A percentile compares a stretch with the other conserved stretches of the same genome.
Evolutionary conservation across 2,113 vertebrate species (phyloP).

Genomic region (Phalacrocorax carbo): DNA sequence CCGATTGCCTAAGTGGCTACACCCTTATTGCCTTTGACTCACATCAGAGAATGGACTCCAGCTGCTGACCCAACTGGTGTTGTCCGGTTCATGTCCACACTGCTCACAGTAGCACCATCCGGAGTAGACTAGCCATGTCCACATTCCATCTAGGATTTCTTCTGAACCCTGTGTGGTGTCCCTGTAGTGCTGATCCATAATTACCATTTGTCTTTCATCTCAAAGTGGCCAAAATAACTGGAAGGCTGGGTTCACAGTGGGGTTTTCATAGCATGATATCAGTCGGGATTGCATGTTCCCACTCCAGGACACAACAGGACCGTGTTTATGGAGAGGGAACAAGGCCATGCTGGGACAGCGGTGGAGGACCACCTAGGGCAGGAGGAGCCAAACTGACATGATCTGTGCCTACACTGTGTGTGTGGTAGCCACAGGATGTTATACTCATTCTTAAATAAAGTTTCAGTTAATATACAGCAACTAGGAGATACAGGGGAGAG

Average conservation of each 20-base stretch:
- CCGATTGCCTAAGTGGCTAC: background rate
- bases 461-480: background rate
- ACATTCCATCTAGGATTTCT: background rate
- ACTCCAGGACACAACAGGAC: accelerated
- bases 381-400: background rate
- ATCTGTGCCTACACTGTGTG: background rate
- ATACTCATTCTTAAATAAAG: background rate
- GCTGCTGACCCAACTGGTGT: background rate
- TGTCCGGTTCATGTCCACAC: too few relatives aligned
- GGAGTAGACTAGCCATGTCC: accelerated
- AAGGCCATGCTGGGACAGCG: background rate
- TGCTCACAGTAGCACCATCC: background rate
- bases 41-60: background rate
- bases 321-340: accelerated
- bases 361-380: background rate
- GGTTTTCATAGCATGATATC: accelerated
- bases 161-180: accelerated
- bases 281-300: accelerated
- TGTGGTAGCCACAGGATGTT: background rate
- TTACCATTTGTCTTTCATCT: background rate
- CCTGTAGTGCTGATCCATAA: background rate
- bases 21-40: background rate
- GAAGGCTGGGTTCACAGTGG: background rate
- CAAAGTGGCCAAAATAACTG: background rate
- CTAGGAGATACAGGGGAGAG: background rate